Conservation (phyloP, 2,888 invertebrate genomes). For the Neria commutata region DNA sequence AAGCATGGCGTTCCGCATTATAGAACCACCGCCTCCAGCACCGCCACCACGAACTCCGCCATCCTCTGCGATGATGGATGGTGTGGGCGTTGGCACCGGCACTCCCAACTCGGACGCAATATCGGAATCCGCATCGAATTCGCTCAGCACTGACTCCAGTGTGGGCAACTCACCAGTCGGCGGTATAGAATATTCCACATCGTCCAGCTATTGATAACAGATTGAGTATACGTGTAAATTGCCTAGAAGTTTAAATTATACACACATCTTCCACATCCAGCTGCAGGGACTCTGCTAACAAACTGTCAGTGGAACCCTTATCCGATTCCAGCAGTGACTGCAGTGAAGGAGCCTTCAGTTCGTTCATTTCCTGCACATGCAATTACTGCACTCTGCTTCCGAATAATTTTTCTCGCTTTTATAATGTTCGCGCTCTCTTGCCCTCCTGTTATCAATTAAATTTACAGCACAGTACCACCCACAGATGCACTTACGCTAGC, state of each 20-base stretch:
- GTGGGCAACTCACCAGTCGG: slow-evolving; percentile 77
- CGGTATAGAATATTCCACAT: slow-evolving; percentile 80
- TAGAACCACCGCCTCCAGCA: slow-evolving; percentile 65
- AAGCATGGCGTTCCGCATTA: slow-evolving; percentile 78
- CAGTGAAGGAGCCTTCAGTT: slow-evolving; percentile 60
- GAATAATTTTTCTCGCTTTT: not conserved
- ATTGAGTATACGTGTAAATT: not conserved
- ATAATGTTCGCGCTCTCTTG: slow-evolving; percentile 12
- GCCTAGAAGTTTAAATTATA: not conserved
- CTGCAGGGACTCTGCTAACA: slow-evolving; percentile 66
- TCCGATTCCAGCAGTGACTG: slow-evolving; percentile 68
- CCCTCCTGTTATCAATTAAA: too few relatives aligned
- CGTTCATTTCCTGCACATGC: slow-evolving; percentile 45
- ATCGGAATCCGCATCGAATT: slow-evolving; percentile 71
- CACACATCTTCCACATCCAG: slow-evolving; percentile 74
- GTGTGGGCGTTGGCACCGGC: slow-evolving; percentile 60
- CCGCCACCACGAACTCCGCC: slow-evolving; percentile 62
- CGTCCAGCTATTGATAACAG: slow-evolving; percentile 69
- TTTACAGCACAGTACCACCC: too few relatives aligned
- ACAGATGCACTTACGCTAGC: too few relatives aligned
- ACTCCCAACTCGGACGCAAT: slow-evolving; percentile 62
- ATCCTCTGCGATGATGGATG: slow-evolving; percentile 55
- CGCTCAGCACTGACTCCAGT: slow-evolving; percentile 81
- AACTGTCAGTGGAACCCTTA: slow-evolving; percentile 72
- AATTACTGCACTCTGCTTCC: not conserved